Conservation (phyloP, 2,113 vertebrate genomes). For the Empidonax alnorum region DNA sequence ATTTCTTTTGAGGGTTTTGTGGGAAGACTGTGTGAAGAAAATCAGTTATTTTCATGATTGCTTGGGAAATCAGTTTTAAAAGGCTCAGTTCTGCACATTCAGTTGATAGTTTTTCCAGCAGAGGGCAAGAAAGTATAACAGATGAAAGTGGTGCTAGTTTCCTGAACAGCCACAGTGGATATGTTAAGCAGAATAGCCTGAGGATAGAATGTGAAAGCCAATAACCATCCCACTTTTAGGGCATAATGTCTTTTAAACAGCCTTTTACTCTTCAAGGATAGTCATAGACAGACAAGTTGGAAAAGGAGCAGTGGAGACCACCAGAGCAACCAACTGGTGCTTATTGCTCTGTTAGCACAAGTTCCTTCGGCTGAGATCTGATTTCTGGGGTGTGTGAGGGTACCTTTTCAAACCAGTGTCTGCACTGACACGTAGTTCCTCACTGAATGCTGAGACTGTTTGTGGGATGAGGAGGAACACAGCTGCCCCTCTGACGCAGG, state of each 20-base stretch:
- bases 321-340: not conserved
- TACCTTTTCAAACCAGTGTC: not conserved
- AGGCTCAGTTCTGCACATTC: not conserved
- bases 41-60: not conserved
- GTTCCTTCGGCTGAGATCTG: not conserved
- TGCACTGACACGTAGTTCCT: not conserved
- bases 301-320: conserved; percentile 38
- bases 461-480: not conserved
- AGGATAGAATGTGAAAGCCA: conserved; percentile 55
- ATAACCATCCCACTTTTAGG: conserved; percentile 61
- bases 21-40: not conserved
- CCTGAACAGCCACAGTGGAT: not conserved
- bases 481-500: not conserved
- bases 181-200: conserved; percentile 56
- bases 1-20: not conserved
- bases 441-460: fast-evolving
- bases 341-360: not conserved
- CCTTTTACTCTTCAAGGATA: conserved; percentile 59
- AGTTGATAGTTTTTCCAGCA: conserved; percentile 69
- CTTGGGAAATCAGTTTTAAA: not conserved
- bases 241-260: conserved; percentile 68
- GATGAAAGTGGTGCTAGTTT: conserved; percentile 46
- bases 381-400: not conserved
- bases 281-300: conserved; percentile 25
- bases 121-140: conserved; percentile 79